Conservation (phyloP, 2,888 invertebrate genomes). For the Trypoxylon attenuatum region DNA sequence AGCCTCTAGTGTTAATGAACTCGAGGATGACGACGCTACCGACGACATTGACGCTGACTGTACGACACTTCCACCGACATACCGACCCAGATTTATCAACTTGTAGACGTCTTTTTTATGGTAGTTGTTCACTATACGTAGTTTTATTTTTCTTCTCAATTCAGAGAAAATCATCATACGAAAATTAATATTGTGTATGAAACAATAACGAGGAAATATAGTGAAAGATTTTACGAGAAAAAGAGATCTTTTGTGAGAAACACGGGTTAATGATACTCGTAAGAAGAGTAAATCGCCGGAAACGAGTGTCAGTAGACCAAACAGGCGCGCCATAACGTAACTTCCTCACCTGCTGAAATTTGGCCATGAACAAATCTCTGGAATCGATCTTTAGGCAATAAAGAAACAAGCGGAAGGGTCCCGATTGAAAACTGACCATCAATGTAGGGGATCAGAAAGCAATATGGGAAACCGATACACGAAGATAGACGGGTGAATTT, state of each 20-base stretch:
- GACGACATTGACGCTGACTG: slow-evolving; percentile 11
- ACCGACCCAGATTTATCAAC: slow-evolving; percentile 29
- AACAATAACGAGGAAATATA: too few relatives aligned
- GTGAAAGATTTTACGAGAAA: too few relatives aligned
- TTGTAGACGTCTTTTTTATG: slow-evolving; percentile 31
- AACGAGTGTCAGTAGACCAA: too few relatives aligned
- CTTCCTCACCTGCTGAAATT: slow-evolving; percentile 17
- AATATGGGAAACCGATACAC: background rate
- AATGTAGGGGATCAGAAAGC: background rate
- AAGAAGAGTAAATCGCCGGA: too few relatives aligned
- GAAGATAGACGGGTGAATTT: background rate
- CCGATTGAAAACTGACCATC: background rate
- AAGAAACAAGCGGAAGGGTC: background rate
- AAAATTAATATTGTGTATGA: too few relatives aligned
- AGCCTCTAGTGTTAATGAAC: slow-evolving; percentile 50
- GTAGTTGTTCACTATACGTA: background rate
- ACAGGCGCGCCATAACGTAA: slow-evolving; percentile 26
- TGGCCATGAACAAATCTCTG: slow-evolving; percentile 1
- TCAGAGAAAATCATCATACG: too few relatives aligned
- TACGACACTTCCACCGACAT: slow-evolving; percentile 9
- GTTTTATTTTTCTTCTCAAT: background rate
- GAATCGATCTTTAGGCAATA: background rate
- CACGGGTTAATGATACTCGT: slow-evolving; percentile 26
- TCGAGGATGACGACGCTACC: slow-evolving; percentile 22
- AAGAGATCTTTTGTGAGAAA: slow-evolving; percentile 2